phyloP scores from a whole-genome alignment of 2,797 vertebrate genomes.

The Rhincodon typus region DNA sequence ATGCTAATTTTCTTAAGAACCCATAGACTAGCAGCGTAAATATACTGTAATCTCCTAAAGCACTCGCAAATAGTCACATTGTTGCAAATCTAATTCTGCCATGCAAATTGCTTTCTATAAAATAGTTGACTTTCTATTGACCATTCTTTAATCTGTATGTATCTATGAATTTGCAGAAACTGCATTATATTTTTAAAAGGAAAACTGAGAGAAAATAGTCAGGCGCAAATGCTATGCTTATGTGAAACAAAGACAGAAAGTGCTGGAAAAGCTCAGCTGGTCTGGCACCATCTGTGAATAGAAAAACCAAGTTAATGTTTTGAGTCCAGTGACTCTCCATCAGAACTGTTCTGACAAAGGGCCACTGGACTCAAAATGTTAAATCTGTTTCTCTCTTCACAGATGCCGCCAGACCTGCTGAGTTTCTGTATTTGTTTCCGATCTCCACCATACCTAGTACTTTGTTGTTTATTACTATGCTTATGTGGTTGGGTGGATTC shows the following conservation, averaged over 20 bases:
- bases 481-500: not conserved
- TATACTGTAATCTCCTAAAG: not conserved
- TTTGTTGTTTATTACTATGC: no score
- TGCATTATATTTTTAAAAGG: not conserved
- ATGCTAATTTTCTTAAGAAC: conserved; percentile 6
- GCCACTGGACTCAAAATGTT: no score
- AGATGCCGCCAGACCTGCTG: no score
- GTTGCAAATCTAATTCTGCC: not conserved
- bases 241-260: not conserved
- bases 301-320: no score
- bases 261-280: no score
- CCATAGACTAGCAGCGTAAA: not conserved
- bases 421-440: no score
- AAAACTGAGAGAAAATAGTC: not conserved
- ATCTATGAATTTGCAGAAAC: conserved; percentile 4
- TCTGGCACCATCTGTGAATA: no score
- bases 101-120: conserved; percentile 10
- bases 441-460: no score
- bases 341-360: no score
- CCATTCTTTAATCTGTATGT: not conserved
- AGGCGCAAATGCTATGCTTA: not conserved
- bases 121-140: conserved; percentile 10
- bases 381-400: no score
- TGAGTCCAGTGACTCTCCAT: no score
- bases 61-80: not conserved